phyloP scores from a whole-genome alignment of 2,113 vertebrate genomes.

The Eurystomus gularis region DNA sequence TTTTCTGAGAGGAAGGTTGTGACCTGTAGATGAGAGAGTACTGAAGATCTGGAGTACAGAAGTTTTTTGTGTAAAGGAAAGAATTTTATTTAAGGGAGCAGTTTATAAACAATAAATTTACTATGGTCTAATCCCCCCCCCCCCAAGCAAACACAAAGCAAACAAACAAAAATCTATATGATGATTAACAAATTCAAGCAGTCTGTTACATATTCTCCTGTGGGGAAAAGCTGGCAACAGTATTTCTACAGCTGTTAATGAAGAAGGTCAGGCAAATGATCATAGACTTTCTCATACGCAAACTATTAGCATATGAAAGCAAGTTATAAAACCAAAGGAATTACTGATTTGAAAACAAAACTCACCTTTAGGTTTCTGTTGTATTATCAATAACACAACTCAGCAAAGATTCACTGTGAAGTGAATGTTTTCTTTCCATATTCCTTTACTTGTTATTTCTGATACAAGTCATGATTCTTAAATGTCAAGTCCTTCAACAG shows the following conservation, averaged over 20 bases:
- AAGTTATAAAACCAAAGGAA: background rate
- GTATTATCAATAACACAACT: background rate
- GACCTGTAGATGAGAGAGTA: background rate
- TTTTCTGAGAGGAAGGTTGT: background rate
- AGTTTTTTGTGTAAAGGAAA: background rate
- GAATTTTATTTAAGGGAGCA: background rate
- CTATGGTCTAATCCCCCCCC: no score
- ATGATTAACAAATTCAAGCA: background rate
- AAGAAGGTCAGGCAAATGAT: background rate
- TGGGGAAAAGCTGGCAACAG: background rate
- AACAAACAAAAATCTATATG: background rate
- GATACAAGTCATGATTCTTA: background rate
- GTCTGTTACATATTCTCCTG: background rate
- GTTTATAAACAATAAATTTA: background rate
- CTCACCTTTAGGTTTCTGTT: background rate
- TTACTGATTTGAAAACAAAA: background rate
- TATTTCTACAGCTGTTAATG: background rate
- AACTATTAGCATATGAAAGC: background rate
- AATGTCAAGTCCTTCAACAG: background rate
- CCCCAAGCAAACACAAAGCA: background rate
- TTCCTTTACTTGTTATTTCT: background rate
- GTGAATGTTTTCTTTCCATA: background rate
- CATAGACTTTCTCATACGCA: background rate
- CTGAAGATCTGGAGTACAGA: background rate
- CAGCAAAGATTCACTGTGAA: background rate